These are phyloP conservation scores for Dendrolimus houi DNA, from an alignment of 2,888 invertebrate genomes.

Conservation along the genomic window DNA sequence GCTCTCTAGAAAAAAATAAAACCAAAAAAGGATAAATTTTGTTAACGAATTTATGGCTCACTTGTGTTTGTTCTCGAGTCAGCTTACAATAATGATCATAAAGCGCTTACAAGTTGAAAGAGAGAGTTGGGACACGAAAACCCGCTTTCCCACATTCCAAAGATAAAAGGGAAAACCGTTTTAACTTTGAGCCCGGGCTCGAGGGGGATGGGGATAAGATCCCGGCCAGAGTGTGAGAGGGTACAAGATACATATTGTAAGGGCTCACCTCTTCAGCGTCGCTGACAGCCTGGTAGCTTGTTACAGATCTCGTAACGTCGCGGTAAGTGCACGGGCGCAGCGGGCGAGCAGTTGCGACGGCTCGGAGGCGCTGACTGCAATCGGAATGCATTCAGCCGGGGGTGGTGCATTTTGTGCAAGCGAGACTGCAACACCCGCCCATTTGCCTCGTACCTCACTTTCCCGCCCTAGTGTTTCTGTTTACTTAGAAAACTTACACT, in stretches of 20 bases:
- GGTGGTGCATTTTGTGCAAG: constrained; percentile 73
- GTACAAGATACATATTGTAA: constrained; percentile 48
- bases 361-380: constrained; percentile 61
- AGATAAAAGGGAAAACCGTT: constrained; percentile 70
- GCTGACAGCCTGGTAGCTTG: constrained; percentile 65
- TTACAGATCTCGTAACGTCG: constrained; percentile 70
- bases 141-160: constrained; percentile 71
- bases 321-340: constrained; percentile 33
- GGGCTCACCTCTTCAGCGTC: constrained; percentile 55
- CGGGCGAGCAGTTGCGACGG: constrained; percentile 54
- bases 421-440: constrained; percentile 71
- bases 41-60: too few species aligned
- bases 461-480: constrained; percentile 65
- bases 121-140: constrained; percentile 69
- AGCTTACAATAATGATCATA: constrained; percentile 36
- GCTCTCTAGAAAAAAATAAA: too few species aligned
- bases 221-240: constrained; percentile 36
- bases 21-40: too few species aligned
- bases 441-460: constrained; percentile 70
- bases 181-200: constrained; percentile 32
- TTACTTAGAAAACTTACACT: constrained; percentile 44
- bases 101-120: constrained; percentile 65
- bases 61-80: constrained; percentile 9
- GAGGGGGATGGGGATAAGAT: constrained; percentile 39
- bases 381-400: constrained; percentile 49